These are phyloP conservation scores for Trissolcus basalis DNA, from an alignment of 1,140 invertebrate genomes.

Conservation along the genomic window DNA sequence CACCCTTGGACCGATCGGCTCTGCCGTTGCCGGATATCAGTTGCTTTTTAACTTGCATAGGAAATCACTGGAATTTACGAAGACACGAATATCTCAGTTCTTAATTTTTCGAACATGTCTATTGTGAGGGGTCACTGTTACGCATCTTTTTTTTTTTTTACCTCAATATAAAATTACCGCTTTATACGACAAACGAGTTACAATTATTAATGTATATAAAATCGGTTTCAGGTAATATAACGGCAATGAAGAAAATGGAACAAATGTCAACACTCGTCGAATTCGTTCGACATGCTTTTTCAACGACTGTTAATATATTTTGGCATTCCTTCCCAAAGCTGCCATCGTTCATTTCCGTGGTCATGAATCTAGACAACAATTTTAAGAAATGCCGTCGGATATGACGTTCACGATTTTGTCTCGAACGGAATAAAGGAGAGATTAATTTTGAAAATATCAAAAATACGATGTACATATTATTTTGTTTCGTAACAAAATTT, in stretches of 20 bases:
- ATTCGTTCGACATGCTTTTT: too few species aligned
- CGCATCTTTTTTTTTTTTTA: slow-evolving; percentile 4
- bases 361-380: slow-evolving; percentile 15
- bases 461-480: too few species aligned
- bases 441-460: too few species aligned
- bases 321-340: slow-evolving; percentile 8
- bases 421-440: slow-evolving; percentile 12
- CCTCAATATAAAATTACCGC: slow-evolving; percentile 24
- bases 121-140: slow-evolving; percentile 19
- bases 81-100: slow-evolving; percentile 30
- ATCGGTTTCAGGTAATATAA: slow-evolving; percentile 15
- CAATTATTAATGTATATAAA: slow-evolving; percentile 18
- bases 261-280: slow-evolving; percentile 6
- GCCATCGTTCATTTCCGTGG: slow-evolving; percentile 8
- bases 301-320: background rate
- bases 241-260: slow-evolving; percentile 37
- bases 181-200: background rate
- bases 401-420: slow-evolving; percentile 6
- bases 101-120: slow-evolving; percentile 11
- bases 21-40: background rate
- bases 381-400: slow-evolving; percentile 7
- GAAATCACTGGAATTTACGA: slow-evolving; percentile 39
- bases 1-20: slow-evolving; percentile 1
- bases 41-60: background rate
- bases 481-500: too few species aligned